phyloP scores from a whole-genome alignment of 1,140 invertebrate genomes.

The Cyclina sinensis region DNA sequence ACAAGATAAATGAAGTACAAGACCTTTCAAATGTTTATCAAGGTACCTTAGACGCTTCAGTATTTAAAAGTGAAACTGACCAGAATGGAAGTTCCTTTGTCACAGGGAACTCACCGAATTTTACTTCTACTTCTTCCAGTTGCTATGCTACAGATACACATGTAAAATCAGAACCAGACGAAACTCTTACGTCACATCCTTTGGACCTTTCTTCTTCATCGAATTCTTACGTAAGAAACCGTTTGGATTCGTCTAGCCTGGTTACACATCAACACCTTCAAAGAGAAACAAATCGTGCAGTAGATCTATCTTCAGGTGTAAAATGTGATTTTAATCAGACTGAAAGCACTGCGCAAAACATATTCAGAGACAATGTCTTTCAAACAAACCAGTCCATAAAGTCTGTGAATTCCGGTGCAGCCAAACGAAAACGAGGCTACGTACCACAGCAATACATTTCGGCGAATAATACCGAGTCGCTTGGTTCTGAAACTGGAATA shows the following conservation, averaged over 20 bases:
- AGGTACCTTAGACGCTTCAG: neutral
- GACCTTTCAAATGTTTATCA: neutral
- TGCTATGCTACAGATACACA: too few relatives aligned
- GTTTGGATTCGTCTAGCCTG: neutral
- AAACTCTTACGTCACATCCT: neutral
- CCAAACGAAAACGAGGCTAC: conserved; percentile 58
- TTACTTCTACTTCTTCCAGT: neutral
- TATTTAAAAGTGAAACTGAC: neutral
- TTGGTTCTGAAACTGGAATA: neutral
- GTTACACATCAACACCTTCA: too few relatives aligned
- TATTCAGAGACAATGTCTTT: neutral
- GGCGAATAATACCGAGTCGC: neutral
- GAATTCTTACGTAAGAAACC: neutral
- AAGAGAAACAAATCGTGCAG: too few relatives aligned
- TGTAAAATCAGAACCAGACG: neutral
- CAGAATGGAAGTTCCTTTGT: neutral
- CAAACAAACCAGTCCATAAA: neutral
- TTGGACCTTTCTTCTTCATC: conserved; percentile 1
- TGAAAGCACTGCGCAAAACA: too few relatives aligned
- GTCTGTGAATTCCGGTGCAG: conserved; percentile 16
- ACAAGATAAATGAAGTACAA: neutral
- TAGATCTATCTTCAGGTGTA: too few relatives aligned
- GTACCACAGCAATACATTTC: conserved; percentile 20
- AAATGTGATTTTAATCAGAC: too few relatives aligned
- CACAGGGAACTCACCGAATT: neutral